A percentile compares a stretch with the other conserved stretches of the same genome.
These are phyloP conservation scores for Apodemia mormo DNA, from an alignment of 2,888 invertebrate genomes.

Conservation along the genomic window DNA sequence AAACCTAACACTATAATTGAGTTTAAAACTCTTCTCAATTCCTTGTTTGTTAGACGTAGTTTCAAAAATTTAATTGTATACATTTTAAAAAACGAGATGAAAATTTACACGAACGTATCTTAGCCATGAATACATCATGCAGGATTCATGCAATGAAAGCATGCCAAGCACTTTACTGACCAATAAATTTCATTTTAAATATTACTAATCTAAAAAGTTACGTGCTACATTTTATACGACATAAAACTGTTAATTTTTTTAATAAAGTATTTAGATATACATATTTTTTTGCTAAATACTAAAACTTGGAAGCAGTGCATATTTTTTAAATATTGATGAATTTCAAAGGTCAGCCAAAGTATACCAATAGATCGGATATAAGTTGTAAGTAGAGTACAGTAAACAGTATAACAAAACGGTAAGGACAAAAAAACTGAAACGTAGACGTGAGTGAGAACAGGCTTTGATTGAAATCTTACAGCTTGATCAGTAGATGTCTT, in stretches of 20 bases:
- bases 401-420: constrained; percentile 61
- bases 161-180: constrained; percentile 59
- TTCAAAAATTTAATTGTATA: not conserved
- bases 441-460: constrained; percentile 66
- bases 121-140: constrained; percentile 51
- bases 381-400: constrained; percentile 74
- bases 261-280: no score
- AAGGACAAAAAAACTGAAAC: constrained; percentile 63
- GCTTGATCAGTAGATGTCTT: constrained; percentile 99
- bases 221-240: no score
- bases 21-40: constrained; percentile 1
- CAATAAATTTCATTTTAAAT: constrained; percentile 45
- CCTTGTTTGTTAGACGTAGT: not conserved
- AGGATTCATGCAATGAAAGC: constrained; percentile 56
- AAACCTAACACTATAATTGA: constrained; percentile 15
- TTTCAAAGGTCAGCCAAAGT: constrained; percentile 52
- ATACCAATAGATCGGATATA: constrained; percentile 45
- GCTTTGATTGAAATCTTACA: constrained; percentile 89
- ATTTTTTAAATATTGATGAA: constrained; percentile 39
- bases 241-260: no score
- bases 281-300: no score
- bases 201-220: constrained; percentile 23
- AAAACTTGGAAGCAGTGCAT: constrained; percentile 16
- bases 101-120: not conserved
- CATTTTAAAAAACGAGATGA: constrained; percentile 11